phyloP scores from a whole-genome alignment of 1,140 invertebrate genomes.

The Hylaeus anthracinus region DNA sequence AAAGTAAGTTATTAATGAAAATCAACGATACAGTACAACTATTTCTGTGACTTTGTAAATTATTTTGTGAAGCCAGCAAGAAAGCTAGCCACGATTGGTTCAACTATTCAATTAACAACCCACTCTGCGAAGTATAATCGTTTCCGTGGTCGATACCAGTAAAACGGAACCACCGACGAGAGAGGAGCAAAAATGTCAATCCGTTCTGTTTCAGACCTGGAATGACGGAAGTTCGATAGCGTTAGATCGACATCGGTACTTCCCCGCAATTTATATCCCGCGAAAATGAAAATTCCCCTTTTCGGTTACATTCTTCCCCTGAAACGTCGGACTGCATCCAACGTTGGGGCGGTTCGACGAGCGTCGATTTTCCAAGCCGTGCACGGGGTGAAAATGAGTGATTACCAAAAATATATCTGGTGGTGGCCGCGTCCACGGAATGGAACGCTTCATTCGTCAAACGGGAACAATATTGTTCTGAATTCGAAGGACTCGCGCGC shows the following conservation, averaged over 20 bases:
- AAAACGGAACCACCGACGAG: not conserved
- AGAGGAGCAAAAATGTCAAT: not conserved
- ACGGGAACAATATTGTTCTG: conserved; percentile 23
- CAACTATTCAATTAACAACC: not conserved
- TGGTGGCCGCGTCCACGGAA: conserved; percentile 13
- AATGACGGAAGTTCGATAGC: not conserved
- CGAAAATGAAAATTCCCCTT: conserved; percentile 18
- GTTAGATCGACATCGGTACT: not conserved
- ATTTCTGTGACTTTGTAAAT: too few species aligned
- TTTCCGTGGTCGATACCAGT: not conserved
- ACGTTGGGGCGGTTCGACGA: conserved; percentile 21
- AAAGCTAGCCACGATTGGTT: too few species aligned
- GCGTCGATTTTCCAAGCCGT: not conserved
- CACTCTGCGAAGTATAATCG: not conserved
- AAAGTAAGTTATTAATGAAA: too few species aligned
- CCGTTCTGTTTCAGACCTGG: not conserved
- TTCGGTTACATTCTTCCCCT: conserved; percentile 19
- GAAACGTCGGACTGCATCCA: not conserved
- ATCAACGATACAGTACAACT: too few species aligned
- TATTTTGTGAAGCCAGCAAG: too few species aligned
- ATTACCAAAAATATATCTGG: conserved; percentile 37
- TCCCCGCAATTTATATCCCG: conserved; percentile 7
- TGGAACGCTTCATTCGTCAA: conserved; percentile 36
- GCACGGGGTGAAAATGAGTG: conserved; percentile 13
- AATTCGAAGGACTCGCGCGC: not conserved